Evolutionary conservation across 2,797 vertebrate genomes (phyloP), one percentile per base, ranked within the genome.

Genomic region (Lophius americanus): DNA sequence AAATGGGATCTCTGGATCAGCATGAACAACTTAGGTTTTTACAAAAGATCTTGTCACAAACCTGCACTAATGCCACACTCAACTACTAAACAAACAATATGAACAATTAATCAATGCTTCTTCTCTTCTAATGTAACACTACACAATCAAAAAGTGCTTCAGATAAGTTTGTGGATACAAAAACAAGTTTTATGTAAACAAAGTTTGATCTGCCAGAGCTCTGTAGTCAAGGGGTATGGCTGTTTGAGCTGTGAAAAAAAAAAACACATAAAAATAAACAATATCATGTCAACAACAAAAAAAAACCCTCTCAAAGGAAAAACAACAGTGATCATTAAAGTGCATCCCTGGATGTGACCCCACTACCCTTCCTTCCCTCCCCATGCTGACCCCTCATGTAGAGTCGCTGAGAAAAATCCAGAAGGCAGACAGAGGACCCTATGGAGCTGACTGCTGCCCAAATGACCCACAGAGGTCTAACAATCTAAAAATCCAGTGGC

Each of bases 141-240:
- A 92, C 84, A 83, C 88, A 88, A 91, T 87, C 79, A 86, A 90
- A 93, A 94, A 93, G 93, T 94, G 93, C 93, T 93, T 93, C 85
- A 91, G 85, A 91, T 88, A 91, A 75, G 82, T 91, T 89, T 85
- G 88, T 88, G 86, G 86, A 89, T 88, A 90, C 48, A 82, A 89
- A 84, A 44, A 64, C 84, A 55, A 76, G 69, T 73, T 63, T 54
- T 66, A 90, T 91, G 89, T 92, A 93, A 90, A 92, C 91, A 92
- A 87, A 84, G 78, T 88, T 87, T 86, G 85, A 91, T 90, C 87
- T 81, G 78, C 81, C 89, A 85, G 77, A 84, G 85, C 87, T 88
- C 84, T 74, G 81, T 80, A 61, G 85, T 80, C 89, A 85, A 85
- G 76, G 86, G 81, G 82, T 91, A 92, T 92, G 90, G 90, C 89